These are phyloP conservation scores for Meriones psammophilus DNA, from an alignment of 2,797 vertebrate genomes.

Conservation along the genomic window DNA sequence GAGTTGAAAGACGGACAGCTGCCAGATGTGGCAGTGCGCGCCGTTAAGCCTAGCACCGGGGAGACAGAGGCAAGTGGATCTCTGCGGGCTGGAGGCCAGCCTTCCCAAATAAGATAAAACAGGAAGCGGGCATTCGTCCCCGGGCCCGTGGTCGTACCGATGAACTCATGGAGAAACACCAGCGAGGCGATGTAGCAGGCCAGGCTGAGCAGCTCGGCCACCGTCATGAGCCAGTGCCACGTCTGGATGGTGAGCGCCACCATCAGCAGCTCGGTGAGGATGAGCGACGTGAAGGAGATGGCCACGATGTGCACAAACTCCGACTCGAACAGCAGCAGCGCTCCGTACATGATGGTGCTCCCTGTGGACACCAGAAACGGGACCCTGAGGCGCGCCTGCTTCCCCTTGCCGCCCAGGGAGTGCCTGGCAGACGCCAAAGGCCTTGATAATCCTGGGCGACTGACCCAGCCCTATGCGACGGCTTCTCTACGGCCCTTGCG, in stretches of 20 bases:
- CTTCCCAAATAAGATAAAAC: not conserved
- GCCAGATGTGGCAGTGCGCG: not conserved
- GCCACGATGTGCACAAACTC: constrained; percentile 99
- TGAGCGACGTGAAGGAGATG: constrained; percentile 98
- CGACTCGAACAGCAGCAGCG: constrained; percentile 96
- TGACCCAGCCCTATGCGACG: not conserved
- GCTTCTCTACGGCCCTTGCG: not conserved
- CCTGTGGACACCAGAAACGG: constrained; percentile 87
- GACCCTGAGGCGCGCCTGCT: not conserved
- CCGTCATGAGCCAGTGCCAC: constrained; percentile 99
- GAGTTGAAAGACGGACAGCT: not conserved
- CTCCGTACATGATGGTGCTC: constrained; percentile 99
- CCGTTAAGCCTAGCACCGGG: not conserved
- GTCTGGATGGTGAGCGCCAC: constrained; percentile 98
- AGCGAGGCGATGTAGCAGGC: constrained; percentile 97
- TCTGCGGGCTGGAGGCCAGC: not conserved
- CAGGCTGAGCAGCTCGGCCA: constrained; percentile 96
- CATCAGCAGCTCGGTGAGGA: constrained; percentile 99
- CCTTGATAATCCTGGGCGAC: fast-evolving
- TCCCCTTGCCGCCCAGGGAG: not conserved
- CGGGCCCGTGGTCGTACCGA: constrained; percentile 90
- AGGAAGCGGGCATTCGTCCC: no score
- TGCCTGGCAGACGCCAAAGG: not conserved
- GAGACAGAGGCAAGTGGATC: not conserved
- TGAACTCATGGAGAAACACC: constrained; percentile 98